A percentile compares a stretch with the other conserved stretches of the same genome.
Conservation (phyloP, 2,797 vertebrate genomes). For the Lutjanus campechanus region DNA sequence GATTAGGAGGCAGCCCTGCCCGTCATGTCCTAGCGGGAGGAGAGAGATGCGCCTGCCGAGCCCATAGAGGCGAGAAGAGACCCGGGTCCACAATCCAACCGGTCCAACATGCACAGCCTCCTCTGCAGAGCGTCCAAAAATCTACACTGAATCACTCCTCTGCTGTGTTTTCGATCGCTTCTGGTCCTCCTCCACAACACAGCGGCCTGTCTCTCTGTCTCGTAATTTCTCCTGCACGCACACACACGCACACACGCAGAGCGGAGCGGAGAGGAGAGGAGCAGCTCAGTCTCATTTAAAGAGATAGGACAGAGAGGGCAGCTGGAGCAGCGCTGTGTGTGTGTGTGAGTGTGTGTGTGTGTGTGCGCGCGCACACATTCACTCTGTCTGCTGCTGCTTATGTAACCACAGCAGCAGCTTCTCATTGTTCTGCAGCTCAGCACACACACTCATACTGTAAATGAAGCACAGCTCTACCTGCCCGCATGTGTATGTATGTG, state of each 20-base stretch:
- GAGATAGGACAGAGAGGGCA: conserved; percentile 68
- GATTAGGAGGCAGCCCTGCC: conserved; percentile 63
- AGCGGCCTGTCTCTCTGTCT: conserved; percentile 66
- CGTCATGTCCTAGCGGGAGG: conserved; percentile 73
- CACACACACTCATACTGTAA: conserved; percentile 4
- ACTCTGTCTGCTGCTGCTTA: conserved; percentile 62
- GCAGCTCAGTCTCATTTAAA: conserved; percentile 77
- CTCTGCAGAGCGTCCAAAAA: conserved; percentile 1
- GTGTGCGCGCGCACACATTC: conserved; percentile 4
- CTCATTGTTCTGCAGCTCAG: conserved; percentile 25
- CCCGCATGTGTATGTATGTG: background rate
- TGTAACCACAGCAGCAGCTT: conserved; percentile 67
- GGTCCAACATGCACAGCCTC: background rate
- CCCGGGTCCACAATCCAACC: conserved; percentile 24
- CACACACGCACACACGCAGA: conserved; percentile 33
- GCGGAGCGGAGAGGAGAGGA: conserved; percentile 52
- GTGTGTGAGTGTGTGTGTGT: too few relatives aligned
- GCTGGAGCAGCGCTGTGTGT: conserved; percentile 47
- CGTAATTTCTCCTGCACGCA: conserved; percentile 68
- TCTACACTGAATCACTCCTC: background rate
- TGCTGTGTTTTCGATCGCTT: conserved; percentile 48
- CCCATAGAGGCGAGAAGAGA: conserved; percentile 67
- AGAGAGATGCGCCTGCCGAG: conserved; percentile 67
- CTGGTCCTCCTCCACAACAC: conserved; percentile 70
- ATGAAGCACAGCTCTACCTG: conserved; percentile 4